phyloP scores from a whole-genome alignment of 2,797 vertebrate genomes.

The Tokudaia tokunoshimensis region DNA sequence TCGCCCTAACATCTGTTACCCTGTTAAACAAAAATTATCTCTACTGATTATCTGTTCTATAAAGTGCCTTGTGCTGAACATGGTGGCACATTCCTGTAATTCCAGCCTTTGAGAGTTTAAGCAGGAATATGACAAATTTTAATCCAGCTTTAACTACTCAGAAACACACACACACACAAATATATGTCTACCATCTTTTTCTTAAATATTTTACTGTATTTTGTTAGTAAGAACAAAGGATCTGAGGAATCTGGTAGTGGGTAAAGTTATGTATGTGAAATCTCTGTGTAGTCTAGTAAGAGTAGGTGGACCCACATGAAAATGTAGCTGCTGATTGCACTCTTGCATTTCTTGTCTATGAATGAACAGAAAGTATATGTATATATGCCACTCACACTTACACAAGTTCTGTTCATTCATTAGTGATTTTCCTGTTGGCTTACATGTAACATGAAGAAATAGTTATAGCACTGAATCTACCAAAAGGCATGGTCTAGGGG shows the following conservation, averaged over 20 bases:
- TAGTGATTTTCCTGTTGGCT: neutral
- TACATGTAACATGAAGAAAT: neutral
- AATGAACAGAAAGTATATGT: neutral
- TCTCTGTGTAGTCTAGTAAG: neutral
- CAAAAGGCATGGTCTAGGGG: slow-evolving; percentile 28
- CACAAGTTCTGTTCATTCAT: neutral
- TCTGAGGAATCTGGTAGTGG: neutral
- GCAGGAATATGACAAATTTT: neutral
- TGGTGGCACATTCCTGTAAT: neutral
- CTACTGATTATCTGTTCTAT: slow-evolving; percentile 9
- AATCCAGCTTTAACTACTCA: too few species aligned
- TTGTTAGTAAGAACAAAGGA: neutral
- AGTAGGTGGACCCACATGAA: neutral
- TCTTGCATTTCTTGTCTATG: neutral
- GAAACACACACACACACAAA: neutral
- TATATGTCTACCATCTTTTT: neutral
- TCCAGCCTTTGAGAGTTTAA: neutral
- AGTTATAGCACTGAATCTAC: neutral
- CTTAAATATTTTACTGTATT: neutral
- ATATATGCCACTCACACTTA: neutral
- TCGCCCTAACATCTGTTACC: slow-evolving; percentile 33
- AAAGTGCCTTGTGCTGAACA: neutral
- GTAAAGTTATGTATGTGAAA: neutral
- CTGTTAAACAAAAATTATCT: slow-evolving; percentile 49
- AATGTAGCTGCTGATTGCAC: neutral